Base-by-base conservation (phyloP, 1,140 invertebrate genomes). In the Panagrolaimus sp. region DNA sequence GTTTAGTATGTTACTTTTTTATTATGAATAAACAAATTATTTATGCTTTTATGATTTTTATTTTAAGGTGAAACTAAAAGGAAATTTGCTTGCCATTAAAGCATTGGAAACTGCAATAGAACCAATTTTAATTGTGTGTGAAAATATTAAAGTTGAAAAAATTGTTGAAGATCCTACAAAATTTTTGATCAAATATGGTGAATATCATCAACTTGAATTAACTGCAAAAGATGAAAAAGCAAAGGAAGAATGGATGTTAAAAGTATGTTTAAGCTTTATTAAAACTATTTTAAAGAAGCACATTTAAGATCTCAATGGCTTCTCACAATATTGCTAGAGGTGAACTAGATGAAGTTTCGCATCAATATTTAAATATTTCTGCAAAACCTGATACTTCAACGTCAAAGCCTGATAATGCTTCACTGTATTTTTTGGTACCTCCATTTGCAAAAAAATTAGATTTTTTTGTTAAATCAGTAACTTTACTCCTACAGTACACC, bases 61-160 rank as follows among this genome's bases (percentile, higher is more conserved):
- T 46, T 70, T 77, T 77, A 51, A 81, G 76, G 76, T 64, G 20
- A 76, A 53, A 63, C 65, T 77, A 13, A 69, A 78, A 31, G 76
- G 76, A 20, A 77, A 77, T 71, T 46, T 77, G 13, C 46, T 77
- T 3, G 76, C 67, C 1, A 31, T 77, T 25, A 69, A 76, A 45
- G 74, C 76, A 14, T 23, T 80, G 4, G 69, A 77, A 43, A 65
- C 51, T 42, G 67, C 67, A 1, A 63, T 67, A n/a, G 76, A 80
- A 44, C 78, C 76, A 11, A 23, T 80, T 38, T 27, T 77, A 20
- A 53, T 79, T 38, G 75, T 77, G 7, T 78, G 75, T 38, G 76
- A 77, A 66, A 75, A 64, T 66, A 63, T 78, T 38, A 25, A 51
- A 46, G 67, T 77, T 13, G 53, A 78, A 38, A 66, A 65, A 38